These are phyloP conservation scores for Sinosuthora webbiana DNA, from an alignment of 2,113 vertebrate genomes.

Conservation along the genomic window DNA sequence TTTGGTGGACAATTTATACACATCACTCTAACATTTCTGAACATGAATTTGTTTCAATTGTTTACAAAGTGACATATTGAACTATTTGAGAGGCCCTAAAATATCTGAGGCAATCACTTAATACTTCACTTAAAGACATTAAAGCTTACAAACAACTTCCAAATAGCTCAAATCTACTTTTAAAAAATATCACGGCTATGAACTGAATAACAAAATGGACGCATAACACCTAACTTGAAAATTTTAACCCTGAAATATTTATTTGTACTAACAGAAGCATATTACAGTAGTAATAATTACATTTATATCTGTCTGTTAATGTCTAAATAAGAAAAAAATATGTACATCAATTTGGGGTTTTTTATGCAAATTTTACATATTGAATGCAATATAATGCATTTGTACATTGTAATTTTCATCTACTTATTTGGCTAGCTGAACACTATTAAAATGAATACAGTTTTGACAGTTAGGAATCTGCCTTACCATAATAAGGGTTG, in stretches of 20 bases:
- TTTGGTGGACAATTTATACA: background rate
- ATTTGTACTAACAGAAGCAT: background rate
- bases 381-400: background rate
- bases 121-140: background rate
- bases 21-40: background rate
- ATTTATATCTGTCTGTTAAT: background rate
- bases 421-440: background rate
- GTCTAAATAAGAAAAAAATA: background rate
- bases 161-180: background rate
- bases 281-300: background rate
- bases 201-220: background rate
- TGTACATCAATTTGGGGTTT: rapidly evolving
- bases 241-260: background rate
- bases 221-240: background rate
- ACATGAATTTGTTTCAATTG: background rate
- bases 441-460: background rate
- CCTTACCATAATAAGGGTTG: background rate
- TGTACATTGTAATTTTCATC: background rate
- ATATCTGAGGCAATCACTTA: background rate
- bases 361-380: background rate
- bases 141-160: background rate
- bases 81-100: background rate
- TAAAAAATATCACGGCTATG: background rate
- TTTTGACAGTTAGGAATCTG: background rate
- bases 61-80: background rate